These are phyloP conservation scores for Apomyelois bistriatella DNA, from an alignment of 2,888 invertebrate genomes.

Conservation along the genomic window DNA sequence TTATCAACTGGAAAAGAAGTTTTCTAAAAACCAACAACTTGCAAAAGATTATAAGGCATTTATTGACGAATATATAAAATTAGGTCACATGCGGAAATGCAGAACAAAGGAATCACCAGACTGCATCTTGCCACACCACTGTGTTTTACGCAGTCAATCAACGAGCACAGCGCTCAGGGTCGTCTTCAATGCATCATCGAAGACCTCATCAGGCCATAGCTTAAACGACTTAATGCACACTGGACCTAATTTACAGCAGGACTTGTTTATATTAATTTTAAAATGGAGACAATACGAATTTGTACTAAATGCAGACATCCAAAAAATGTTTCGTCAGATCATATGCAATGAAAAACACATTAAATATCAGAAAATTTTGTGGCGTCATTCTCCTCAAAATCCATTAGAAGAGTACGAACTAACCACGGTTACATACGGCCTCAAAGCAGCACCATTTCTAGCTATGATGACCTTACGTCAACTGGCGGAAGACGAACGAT, in stretches of 20 bases:
- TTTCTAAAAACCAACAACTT: background rate
- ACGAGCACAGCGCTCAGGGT: conserved; percentile 1
- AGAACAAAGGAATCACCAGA: conserved; percentile 1
- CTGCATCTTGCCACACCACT: conserved; percentile 15
- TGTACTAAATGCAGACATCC: conserved; percentile 5
- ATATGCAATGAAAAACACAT: background rate
- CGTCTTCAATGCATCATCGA: conserved; percentile 13
- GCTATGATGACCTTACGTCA: background rate
- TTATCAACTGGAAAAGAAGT: background rate
- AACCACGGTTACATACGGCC: background rate
- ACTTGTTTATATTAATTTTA: conserved; percentile 7
- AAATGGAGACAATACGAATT: conserved; percentile 11
- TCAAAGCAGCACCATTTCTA: background rate
- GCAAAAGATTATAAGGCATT: background rate
- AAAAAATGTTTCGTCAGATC: conserved; percentile 11
- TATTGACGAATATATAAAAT: background rate
- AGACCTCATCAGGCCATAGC: conserved; percentile 8
- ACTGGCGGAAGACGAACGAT: conserved; percentile 1
- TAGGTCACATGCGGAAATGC: conserved; percentile 1
- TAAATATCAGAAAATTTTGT: background rate
- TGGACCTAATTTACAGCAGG: conserved; percentile 14
- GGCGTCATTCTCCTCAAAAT: background rate
- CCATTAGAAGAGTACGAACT: background rate
- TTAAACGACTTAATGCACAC: conserved; percentile 11
- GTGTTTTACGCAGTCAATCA: conserved; percentile 2